Evolutionary conservation across 1,140 invertebrate species (phyloP), one percentile per base, ranked within the genome.

Genomic region (Philopotamus ludificatus): DNA sequence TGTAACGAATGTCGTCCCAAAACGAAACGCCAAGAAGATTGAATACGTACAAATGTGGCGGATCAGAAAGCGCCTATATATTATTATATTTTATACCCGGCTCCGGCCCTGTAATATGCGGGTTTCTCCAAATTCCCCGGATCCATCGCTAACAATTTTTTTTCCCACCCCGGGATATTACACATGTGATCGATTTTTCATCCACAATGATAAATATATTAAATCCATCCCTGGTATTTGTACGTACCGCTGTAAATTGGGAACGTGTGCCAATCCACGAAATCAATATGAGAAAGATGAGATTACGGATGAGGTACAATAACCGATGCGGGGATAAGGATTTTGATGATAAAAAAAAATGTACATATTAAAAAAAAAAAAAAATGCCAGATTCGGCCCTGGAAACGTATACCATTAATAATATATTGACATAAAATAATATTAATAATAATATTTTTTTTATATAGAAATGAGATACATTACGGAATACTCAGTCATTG

Each of bases 1-100:
- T 23, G 57, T 58, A 65, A 63, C 68, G 68, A 70, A 70, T 70
- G 68, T 70, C 68, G 68, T 63, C 62, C 65, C 61, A 70, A 70
- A 70, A 70, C 68, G 68, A 66, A 70, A 70, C 65, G 65, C 68
- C 61, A 50, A 70, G 68, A 70, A 70, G 68, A 70, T 70, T 70
- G 68, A 70, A 70, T 70, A 70, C 68, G 68, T 70, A 70, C 68
- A 70, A 70, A 70, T 70, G 68, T 70, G 68, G 65, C 65, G 68
- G 68, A 70, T 70, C 68, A 70, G 65, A 70, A 70, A 67, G 65
- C 68, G 42, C 44, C 64, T 66, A 66, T 66, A 70, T 61, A 70
- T 70, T 69, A 69, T 69, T 70, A 66, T 70, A 70, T 66, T 66
- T 66, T 53, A 51, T 62, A 57, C 54, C 49, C n/a, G 12, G 21